Percentiles rank a stretch among this genome's conserved stretches.
Evolutionary conservation across 2,888 invertebrate genomes (phyloP).

Genomic region (Microchrysa polita): DNA sequence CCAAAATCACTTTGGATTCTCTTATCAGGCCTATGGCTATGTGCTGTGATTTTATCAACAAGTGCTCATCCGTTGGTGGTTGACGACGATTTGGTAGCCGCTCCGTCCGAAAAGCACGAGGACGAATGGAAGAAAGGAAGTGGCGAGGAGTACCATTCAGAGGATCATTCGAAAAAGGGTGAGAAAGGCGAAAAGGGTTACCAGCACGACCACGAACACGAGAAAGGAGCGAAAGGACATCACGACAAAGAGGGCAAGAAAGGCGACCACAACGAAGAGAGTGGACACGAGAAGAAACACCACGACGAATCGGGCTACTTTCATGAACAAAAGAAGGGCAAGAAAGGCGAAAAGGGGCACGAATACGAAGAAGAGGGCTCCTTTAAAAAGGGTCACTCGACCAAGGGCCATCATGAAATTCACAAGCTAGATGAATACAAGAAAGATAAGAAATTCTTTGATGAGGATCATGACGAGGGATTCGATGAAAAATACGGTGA

Average conservation of each 20-base stretch:
- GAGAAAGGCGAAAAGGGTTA: conserved; percentile 78
- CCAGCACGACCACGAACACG: conserved; percentile 74
- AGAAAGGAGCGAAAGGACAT: conserved; percentile 75
- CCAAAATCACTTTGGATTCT: conserved; percentile 50
- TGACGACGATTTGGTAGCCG: conserved; percentile 60
- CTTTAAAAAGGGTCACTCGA: conserved; percentile 85
- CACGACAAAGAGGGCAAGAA: conserved; percentile 72
- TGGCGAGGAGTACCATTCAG: conserved; percentile 73
- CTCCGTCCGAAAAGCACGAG: conserved; percentile 59
- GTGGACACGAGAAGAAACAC: conserved; percentile 66
- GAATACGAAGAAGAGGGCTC: conserved; percentile 69
- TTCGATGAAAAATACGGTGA: conserved; percentile 85
- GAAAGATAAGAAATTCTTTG: conserved; percentile 87
- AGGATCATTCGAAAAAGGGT: conserved; percentile 73
- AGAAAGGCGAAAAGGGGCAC: conserved; percentile 67
- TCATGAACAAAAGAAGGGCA: conserved; percentile 66
- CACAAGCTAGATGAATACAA: conserved; percentile 87
- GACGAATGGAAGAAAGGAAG: conserved; percentile 68
- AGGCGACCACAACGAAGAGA: conserved; percentile 66
- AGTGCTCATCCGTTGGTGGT: conserved; percentile 48
- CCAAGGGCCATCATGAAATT: conserved; percentile 85
- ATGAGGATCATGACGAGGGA: conserved; percentile 83
- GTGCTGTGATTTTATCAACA: conserved; percentile 49
- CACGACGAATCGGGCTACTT: conserved; percentile 65
- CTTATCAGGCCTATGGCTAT: conserved; percentile 49